These are phyloP conservation scores for Neoniphon sammara DNA, from an alignment of 2,797 vertebrate genomes.

Conservation along the genomic window DNA sequence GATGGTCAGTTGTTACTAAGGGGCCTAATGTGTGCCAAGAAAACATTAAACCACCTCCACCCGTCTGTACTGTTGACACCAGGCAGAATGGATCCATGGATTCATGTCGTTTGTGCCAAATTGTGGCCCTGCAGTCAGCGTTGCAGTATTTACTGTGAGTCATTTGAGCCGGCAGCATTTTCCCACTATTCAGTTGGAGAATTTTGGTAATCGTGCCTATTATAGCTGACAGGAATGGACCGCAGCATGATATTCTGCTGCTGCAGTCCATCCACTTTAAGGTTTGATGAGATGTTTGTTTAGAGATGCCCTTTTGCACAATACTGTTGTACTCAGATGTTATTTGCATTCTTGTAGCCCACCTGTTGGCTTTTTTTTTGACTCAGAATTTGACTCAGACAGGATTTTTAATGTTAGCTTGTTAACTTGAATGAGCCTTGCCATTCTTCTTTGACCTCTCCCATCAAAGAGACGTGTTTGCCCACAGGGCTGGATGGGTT, in stretches of 20 bases:
- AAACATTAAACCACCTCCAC: no score
- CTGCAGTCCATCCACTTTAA: constrained; percentile 31
- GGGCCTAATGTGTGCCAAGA: no score
- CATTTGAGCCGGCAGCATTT: no score
- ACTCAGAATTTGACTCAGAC: no score
- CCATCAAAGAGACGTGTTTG: constrained; percentile 40
- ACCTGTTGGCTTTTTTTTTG: background rate
- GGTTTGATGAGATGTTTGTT: constrained; percentile 49
- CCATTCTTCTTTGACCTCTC: constrained; percentile 19
- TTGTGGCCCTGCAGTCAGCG: no score
- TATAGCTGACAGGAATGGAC: background rate
- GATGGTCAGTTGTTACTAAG: no score
- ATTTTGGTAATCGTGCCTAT: background rate
- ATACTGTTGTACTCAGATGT: constrained; percentile 26
- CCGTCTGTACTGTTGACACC: no score
- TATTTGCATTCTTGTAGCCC: constrained; percentile 44
- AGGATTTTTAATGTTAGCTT: no score
- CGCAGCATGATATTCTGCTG: constrained; percentile 50
- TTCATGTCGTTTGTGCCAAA: no score
- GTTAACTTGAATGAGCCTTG: constrained; percentile 2
- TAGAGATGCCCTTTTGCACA: constrained; percentile 46
- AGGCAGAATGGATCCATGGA: no score
- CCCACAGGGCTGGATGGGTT: constrained; percentile 1
- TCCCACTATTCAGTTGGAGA: background rate
- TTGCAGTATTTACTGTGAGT: no score